These are phyloP conservation scores for Tortrix viridana DNA, from an alignment of 2,888 invertebrate genomes.

Conservation along the genomic window DNA sequence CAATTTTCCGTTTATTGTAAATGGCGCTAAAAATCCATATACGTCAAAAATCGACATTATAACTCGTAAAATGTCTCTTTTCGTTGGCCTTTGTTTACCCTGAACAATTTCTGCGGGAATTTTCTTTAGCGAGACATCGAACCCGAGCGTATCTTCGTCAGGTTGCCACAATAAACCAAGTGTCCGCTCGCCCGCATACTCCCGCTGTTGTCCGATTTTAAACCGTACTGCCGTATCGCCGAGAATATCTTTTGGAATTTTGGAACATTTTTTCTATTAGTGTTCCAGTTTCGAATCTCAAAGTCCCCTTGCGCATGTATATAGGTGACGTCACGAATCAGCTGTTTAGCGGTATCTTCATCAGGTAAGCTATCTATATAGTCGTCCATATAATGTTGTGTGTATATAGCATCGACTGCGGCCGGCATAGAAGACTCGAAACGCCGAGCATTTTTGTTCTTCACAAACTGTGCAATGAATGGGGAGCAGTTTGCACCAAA, in stretches of 20 bases:
- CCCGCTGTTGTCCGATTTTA: slow-evolving; percentile 38
- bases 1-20: neutral
- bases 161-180: slow-evolving; percentile 23
- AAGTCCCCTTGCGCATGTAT: slow-evolving; percentile 32
- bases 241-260: slow-evolving; percentile 30
- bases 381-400: too few species aligned
- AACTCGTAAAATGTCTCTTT: neutral
- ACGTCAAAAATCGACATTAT: too few species aligned
- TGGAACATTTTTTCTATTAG: slow-evolving; percentile 34
- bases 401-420: neutral
- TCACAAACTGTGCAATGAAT: slow-evolving; percentile 1
- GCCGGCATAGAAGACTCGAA: neutral
- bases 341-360: neutral
- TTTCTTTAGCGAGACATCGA: neutral
- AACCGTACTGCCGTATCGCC: slow-evolving; percentile 33
- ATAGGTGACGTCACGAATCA: neutral
- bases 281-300: slow-evolving; percentile 35
- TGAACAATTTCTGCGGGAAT: neutral
- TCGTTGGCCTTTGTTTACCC: neutral
- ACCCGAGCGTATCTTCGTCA: neutral
- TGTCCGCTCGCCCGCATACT: slow-evolving; percentile 23
- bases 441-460: slow-evolving; percentile 4
- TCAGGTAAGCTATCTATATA: too few species aligned
- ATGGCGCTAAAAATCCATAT: neutral
- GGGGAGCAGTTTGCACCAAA: neutral